phyloP scores from a whole-genome alignment of 2,113 vertebrate species.

The Heliornis fulica region DNA sequence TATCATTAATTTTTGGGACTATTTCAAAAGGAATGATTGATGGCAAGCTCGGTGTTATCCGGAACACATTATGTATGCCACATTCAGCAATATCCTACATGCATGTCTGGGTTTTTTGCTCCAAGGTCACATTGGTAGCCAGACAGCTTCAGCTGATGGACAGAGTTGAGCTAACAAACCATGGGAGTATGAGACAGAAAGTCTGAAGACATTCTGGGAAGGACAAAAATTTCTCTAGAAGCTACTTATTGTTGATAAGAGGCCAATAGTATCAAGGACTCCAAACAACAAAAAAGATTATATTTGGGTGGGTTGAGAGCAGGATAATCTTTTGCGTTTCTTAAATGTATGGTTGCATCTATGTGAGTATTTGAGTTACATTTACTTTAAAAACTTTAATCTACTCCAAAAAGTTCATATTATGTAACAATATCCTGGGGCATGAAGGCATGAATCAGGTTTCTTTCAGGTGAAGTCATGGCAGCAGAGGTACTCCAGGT shows the following conservation, averaged over 20 bases:
- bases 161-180: slow-evolving; percentile 14
- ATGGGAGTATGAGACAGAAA: background rate
- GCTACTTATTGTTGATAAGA: background rate
- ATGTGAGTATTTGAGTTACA: background rate
- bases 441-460: background rate
- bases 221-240: background rate
- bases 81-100: slow-evolving; percentile 8
- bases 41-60: background rate
- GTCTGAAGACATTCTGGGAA: background rate
- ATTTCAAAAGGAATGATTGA: slow-evolving; percentile 9
- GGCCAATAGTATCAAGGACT: background rate
- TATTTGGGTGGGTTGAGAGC: background rate
- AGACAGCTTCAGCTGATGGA: background rate
- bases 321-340: background rate
- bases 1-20: slow-evolving; percentile 7
- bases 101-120: background rate
- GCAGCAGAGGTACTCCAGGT: background rate
- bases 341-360: background rate
- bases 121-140: background rate
- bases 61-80: background rate
- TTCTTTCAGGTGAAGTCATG: background rate
- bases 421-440: background rate
- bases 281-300: background rate
- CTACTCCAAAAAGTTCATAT: background rate
- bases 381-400: background rate